Base-by-base conservation (phyloP, 23 tunicate species). In the Halocynthia roretzi region DNA sequence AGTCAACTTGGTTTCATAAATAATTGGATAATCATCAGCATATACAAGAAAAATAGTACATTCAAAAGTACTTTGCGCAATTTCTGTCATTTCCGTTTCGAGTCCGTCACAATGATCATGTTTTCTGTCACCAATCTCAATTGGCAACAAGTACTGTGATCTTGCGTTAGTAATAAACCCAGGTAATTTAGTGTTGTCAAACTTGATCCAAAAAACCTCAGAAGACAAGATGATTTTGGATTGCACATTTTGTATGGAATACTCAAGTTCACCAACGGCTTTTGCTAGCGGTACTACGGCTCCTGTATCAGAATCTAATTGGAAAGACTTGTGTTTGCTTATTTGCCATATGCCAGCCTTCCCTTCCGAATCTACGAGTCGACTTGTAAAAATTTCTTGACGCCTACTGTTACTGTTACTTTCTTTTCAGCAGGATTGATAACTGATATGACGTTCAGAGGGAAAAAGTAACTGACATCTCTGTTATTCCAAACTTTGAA, bases 31-130 rank as follows among this genome's bases (percentile, higher is more conserved):
- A 20, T 74, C 78, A 14, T 54, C 56, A 54, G 78, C 56, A 48
- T 74, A 54, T 8, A 74, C 62, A 8, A 74, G 65, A 54, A 74
- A 74, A 21, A 62, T 5, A 53, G 56, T 53, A 48, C 78, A 74
- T 8, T 49, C 22, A 48, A 74, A 74, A 20, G 78, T 50, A 54
- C 22, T 54, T 54, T 52, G n/a, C 0, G 78, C 78, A 74, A 74
- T 54, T 53, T 56, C 22, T 22, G 55, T 74, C 78, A 74, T 74
- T 74, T 74, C 78, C 10, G 5, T 8, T 56, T 74, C 78, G 10
- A 74, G 22, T 8, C 78, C 78, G n/a, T 53, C 60, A 54, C 78
- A 74, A 20, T 22, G 19, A 54, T 74, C 78, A 6, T 53, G 56
- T 8, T 22, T 8, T 11, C 40, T 21, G 31, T 74, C 78, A 8